Percentiles rank a stretch among this genome's conserved stretches.
phyloP scores from a whole-genome alignment of 1,140 invertebrate species.

The Ruditapes philippinarum region DNA sequence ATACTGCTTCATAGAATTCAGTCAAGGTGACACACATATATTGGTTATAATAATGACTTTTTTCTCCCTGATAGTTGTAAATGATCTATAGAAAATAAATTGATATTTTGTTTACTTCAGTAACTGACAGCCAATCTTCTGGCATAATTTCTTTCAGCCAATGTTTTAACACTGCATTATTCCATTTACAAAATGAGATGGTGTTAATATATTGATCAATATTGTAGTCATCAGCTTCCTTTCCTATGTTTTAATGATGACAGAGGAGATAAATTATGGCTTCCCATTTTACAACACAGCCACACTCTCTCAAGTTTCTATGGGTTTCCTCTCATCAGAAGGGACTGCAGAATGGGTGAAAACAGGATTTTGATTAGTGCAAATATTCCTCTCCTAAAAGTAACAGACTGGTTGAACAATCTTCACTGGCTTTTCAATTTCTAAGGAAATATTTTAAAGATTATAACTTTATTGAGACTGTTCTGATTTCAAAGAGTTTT shows the following conservation, averaged over 20 bases:
- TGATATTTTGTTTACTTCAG: too few species aligned
- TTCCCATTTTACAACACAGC: neutral
- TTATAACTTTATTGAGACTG: too few species aligned
- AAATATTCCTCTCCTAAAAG: neutral
- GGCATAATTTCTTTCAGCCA: too few species aligned
- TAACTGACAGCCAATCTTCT: too few species aligned
- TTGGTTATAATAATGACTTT: too few species aligned
- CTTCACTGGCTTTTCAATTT: too few species aligned
- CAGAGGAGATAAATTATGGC: neutral
- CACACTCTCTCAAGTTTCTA: neutral
- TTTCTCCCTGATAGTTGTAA: too few species aligned
- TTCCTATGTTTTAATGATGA: neutral
- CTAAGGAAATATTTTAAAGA: too few species aligned
- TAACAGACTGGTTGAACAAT: neutral
- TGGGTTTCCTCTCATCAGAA: neutral
- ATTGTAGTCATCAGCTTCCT: neutral
- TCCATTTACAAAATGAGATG: neutral
- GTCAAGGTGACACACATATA: too few species aligned
- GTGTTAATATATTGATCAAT: neutral
- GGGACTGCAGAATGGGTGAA: neutral
- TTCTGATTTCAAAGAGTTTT: too few species aligned
- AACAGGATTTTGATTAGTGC: neutral
- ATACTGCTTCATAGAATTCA: too few species aligned
- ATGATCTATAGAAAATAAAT: too few species aligned
- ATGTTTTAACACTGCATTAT: neutral